These are phyloP conservation scores for Ecliptopera silaceata DNA, from an alignment of 2,888 invertebrate genomes.

Conservation along the genomic window DNA sequence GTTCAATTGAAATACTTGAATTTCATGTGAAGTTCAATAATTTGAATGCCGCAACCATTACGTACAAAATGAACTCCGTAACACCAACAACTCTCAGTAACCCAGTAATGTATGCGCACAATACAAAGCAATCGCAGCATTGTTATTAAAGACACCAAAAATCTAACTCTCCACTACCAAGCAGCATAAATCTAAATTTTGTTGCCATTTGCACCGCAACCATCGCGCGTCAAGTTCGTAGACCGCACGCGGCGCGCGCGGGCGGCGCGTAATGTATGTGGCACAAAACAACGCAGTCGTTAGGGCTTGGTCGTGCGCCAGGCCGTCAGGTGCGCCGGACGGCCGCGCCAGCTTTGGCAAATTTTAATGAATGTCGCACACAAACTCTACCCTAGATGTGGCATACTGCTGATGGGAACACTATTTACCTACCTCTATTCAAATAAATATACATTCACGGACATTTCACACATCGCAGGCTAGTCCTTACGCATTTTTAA, in stretches of 20 bases:
- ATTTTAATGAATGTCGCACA: constrained; percentile 70
- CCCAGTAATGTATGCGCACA: constrained; percentile 2
- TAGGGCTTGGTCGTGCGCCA: constrained; percentile 33
- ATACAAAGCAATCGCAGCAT: constrained; percentile 4
- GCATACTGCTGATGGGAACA: constrained; percentile 15
- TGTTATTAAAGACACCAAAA: constrained; percentile 15
- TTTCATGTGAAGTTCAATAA: no score
- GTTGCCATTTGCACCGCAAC: constrained; percentile 11
- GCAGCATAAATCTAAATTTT: constrained; percentile 19
- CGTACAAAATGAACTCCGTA: neutral
- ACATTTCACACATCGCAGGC: no score
- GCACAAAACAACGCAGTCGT: constrained; percentile 27
- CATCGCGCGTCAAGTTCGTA: constrained; percentile 26
- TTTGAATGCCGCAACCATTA: neutral
- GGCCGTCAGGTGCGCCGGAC: constrained; percentile 54
- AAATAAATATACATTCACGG: no score
- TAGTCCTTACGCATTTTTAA: no score
- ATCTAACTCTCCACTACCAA: constrained; percentile 16
- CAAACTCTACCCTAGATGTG: constrained; percentile 53
- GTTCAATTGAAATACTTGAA: no score
- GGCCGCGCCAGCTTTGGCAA: constrained; percentile 52
- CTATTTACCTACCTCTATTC: no score
- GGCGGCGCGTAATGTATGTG: constrained; percentile 31
- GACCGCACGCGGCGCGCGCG: constrained; percentile 7
- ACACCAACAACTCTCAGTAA: neutral